These are phyloP conservation scores for Bathybates hornii DNA, from an alignment of 2,113 vertebrate species.

Conservation along the genomic window DNA sequence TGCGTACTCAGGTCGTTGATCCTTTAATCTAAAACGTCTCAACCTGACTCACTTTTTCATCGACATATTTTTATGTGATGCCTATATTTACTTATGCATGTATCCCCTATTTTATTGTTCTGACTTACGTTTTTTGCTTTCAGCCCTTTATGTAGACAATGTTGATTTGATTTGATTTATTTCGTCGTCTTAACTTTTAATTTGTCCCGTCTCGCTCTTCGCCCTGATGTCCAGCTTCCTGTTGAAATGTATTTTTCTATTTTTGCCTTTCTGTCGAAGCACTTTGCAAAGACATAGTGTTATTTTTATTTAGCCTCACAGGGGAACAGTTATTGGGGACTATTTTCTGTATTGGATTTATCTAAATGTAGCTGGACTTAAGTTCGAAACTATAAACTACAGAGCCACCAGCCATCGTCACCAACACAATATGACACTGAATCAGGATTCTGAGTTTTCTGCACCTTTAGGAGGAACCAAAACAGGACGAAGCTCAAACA, in stretches of 20 bases:
- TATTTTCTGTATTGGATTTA: neutral
- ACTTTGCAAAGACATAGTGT: neutral
- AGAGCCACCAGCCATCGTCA: fast-evolving
- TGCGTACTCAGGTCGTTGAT: fast-evolving
- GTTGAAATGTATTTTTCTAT: neutral
- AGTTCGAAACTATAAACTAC: fast-evolving
- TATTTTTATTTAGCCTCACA: neutral
- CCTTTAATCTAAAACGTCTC: neutral
- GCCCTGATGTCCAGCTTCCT: neutral
- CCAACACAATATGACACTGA: neutral
- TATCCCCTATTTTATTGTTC: fast-evolving
- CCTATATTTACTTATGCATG: neutral
- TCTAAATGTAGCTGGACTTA: neutral
- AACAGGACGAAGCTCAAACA: neutral
- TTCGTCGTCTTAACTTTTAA: fast-evolving
- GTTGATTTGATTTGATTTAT: neutral
- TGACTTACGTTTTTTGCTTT: fast-evolving
- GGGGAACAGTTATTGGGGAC: fast-evolving
- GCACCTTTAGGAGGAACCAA: neutral
- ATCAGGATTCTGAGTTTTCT: neutral
- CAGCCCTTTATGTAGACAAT: neutral
- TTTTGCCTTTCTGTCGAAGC: fast-evolving
- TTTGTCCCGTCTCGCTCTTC: fast-evolving
- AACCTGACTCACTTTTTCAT: fast-evolving
- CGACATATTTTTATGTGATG: fast-evolving